Evolutionary conservation across 2,113 vertebrate species (phyloP).

Genomic region (Upupa epops): DNA sequence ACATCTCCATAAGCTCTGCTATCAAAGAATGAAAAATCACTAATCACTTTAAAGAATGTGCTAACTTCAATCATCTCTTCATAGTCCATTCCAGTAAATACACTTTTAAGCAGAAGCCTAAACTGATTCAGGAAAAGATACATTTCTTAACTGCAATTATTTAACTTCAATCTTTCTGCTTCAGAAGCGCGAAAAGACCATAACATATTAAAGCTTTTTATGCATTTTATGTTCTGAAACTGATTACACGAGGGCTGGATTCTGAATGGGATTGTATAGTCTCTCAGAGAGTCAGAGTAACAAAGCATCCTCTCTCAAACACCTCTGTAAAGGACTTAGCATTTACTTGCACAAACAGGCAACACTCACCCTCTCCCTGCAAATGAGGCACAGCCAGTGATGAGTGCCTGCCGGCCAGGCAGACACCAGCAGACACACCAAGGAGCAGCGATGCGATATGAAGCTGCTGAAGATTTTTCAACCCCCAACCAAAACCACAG

Average conservation of each 20-base stretch:
- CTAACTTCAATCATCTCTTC: background rate
- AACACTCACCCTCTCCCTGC: background rate
- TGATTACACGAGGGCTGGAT: background rate
- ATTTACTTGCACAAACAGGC: background rate
- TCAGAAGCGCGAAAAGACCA: background rate
- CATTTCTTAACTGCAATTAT: background rate
- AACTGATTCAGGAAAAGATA: background rate
- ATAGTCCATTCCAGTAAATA: background rate
- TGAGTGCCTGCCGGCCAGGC: background rate
- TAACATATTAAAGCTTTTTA: background rate
- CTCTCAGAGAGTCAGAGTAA: background rate
- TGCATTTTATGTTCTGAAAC: background rate
- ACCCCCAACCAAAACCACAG: background rate
- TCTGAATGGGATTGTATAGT: background rate
- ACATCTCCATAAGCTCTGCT: background rate
- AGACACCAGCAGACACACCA: background rate
- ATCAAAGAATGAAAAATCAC: background rate
- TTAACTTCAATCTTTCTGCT: background rate
- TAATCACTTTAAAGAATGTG: background rate
- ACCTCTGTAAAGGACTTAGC: background rate
- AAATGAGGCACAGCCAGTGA: background rate
- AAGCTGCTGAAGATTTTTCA: background rate
- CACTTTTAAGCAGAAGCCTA: background rate
- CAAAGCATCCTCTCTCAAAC: background rate
- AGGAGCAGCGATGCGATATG: background rate